A percentile compares a stretch with the other conserved stretches of the same genome.
Evolutionary conservation across 2,113 vertebrate species (phyloP).

Genomic region (Chauna torquata): DNA sequence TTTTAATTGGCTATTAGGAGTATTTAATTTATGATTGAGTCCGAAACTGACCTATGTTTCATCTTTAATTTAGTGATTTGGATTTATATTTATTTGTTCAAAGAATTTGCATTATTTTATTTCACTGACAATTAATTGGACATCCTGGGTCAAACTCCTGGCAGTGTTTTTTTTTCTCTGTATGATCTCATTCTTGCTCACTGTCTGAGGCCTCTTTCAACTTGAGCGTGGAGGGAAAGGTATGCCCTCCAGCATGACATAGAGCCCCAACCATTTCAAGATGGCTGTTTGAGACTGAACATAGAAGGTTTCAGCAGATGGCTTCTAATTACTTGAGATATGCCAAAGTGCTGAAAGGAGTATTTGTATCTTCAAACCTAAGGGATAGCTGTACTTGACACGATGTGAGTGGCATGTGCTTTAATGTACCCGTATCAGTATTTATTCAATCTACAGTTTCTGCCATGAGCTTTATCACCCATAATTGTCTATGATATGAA

Average conservation of each 20-base stretch:
- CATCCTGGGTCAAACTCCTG: conserved; percentile 30
- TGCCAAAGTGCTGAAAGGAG: conserved; percentile 66
- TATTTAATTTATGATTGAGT: neutral
- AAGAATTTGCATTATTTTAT: conserved; percentile 36
- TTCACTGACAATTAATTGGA: conserved; percentile 47
- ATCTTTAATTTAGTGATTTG: conserved; percentile 4
- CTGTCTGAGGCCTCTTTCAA: conserved; percentile 38
- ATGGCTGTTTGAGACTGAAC: conserved; percentile 50
- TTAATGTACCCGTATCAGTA: conserved; percentile 56
- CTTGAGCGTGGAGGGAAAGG: neutral
- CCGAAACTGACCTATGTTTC: conserved; percentile 5
- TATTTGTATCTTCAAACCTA: conserved; percentile 59
- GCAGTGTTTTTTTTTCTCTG: conserved; percentile 1
- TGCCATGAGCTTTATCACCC: conserved; percentile 59
- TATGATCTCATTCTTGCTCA: conserved; percentile 41
- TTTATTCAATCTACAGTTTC: conserved; percentile 60
- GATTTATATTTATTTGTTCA: conserved; percentile 35
- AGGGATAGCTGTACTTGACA: conserved; percentile 66
- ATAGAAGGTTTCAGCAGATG: conserved; percentile 62
- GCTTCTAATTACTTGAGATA: conserved; percentile 70
- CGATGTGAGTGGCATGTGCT: conserved; percentile 52
- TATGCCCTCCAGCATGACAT: conserved; percentile 53
- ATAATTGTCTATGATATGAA: conserved; percentile 60
- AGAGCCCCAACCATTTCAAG: conserved; percentile 50
- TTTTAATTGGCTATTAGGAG: conserved; percentile 32